Base-by-base conservation (phyloP, 1,140 invertebrate genomes). In the Batillaria attramentaria region DNA sequence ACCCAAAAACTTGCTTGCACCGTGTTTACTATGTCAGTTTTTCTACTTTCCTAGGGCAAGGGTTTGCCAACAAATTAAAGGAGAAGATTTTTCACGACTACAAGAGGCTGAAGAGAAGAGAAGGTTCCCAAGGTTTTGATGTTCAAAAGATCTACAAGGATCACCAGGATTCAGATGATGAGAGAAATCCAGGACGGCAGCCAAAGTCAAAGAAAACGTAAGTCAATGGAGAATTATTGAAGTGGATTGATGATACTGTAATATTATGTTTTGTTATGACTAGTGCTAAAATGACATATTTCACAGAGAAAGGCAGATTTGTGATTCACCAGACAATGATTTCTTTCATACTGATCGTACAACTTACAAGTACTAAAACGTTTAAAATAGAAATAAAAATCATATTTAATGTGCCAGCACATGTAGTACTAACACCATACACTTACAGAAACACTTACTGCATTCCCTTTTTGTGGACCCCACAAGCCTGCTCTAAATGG, bases 31-130 rank as follows among this genome's bases (percentile, higher is more conserved):
- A 20, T n/a, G n/a, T n/a, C n/a, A n/a, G n/a, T n/a, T n/a, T n/a
- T n/a, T 1, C 50, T 54, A n/a, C 50, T 54, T 54, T 1, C n/a
- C n/a, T n/a, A n/a, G n/a, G n/a, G n/a, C n/a, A n/a, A n/a, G n/a
- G n/a, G n/a, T n/a, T n/a, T n/a, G n/a, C n/a, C n/a, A n/a, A n/a
- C n/a, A n/a, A n/a, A n/a, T n/a, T n/a, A n/a, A 70, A 70, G 68
- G 50, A 70, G 41, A 70, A 70, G n/a, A 37, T 46, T 20, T n/a
- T 46, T 5, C 39, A 70, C n/a, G 68, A 70, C 39, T 70, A 24
- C 68, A 70, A 70, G 18, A 70, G 50, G 39, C 41, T 70, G 68
- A 70, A 70, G 39, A 70, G 68, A 46, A 70, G 50, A 28, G 28
- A 20, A 24, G 41, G 50, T 24, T 28, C 42, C 24, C 39, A 24